Evolutionary conservation across 2,888 invertebrate genomes (phyloP).

Genomic region (Biston stratarius): DNA sequence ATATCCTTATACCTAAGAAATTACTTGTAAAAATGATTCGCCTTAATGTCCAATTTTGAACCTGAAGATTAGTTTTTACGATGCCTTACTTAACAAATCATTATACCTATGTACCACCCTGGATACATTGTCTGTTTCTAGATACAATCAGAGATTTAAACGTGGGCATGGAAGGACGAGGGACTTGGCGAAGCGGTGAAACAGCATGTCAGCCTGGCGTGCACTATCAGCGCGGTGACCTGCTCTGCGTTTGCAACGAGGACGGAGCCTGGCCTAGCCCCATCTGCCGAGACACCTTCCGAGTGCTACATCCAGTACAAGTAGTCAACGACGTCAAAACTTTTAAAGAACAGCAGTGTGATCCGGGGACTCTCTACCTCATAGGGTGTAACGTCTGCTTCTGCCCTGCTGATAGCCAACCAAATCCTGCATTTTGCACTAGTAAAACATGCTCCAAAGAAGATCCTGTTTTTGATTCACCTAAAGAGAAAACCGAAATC

Average conservation of each 20-base stretch:
- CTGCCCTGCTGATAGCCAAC: constrained; percentile 59
- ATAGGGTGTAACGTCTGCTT: constrained; percentile 73
- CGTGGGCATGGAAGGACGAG: constrained; percentile 76
- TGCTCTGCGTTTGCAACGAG: constrained; percentile 70
- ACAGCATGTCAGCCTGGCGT: constrained; percentile 66
- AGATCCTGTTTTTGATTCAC: constrained; percentile 48
- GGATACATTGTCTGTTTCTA: constrained; percentile 43
- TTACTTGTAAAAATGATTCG: too few species aligned
- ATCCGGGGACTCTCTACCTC: constrained; percentile 63
- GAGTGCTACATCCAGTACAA: constrained; percentile 65
- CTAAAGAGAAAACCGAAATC: constrained; percentile 32
- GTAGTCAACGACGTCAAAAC: constrained; percentile 45
- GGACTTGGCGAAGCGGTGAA: constrained; percentile 64
- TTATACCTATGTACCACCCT: neutral
- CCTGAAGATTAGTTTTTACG: too few species aligned
- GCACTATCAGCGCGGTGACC: constrained; percentile 58
- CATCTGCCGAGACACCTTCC: constrained; percentile 70
- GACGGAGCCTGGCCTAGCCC: constrained; percentile 77
- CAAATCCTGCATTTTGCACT: constrained; percentile 65
- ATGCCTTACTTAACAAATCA: neutral
- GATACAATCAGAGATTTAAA: constrained; percentile 69
- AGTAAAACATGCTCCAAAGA: constrained; percentile 57
- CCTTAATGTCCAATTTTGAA: too few species aligned
- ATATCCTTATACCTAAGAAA: too few species aligned
- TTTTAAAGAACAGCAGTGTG: constrained; percentile 54